Evolutionary conservation across 2,888 invertebrate genomes (phyloP), one percentile per base, ranked within the genome.

Genomic region (Callimorpha dominula): DNA sequence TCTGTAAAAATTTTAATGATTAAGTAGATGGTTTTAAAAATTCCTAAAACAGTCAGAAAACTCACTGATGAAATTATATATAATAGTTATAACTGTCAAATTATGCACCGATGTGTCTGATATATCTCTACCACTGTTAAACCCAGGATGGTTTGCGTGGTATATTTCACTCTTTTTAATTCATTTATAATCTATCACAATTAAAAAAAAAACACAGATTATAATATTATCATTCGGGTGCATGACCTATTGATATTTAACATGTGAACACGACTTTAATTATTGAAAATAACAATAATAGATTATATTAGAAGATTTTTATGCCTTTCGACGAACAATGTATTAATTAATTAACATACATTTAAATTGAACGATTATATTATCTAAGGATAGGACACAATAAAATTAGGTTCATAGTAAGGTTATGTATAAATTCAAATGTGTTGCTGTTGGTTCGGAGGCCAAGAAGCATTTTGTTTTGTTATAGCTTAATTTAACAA

Each of bases 201-300:
- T 52, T 17, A n/a, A 65, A n/a, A 65, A 17, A 1, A 60, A 4
- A 62, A 6, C 43, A 46, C 9, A 17, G 17, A 15, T 42, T 20
- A 57, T 68, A 52, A 3, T 50, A 31, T n/a, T 57, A 50, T 50
- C 62, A 5, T n/a, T 65, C 79, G 84, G 81, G 82, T 82, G 77
- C 78, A 74, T 81, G 85, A 87, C 85, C 88, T 81, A 66, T 68
- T 88, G 88, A 86, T 89, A 88, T 90, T 87, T 82, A 31, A 86
- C 82, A 82, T 79, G 42, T 40, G 11, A 43, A 52, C 9, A 46
- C 31, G 7, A 42, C 54, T 54, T n/a, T 54, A 57, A 43, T 68
- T 43, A 68, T 57, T 68, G 57, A 3, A 68, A 20, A 43, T 68
- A 43, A 43, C 31, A 60, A 60, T 60, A 42, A 54, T 43, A 67